Conservation (phyloP, 2,113 vertebrate genomes). For the Osmerus eperlanus region DNA sequence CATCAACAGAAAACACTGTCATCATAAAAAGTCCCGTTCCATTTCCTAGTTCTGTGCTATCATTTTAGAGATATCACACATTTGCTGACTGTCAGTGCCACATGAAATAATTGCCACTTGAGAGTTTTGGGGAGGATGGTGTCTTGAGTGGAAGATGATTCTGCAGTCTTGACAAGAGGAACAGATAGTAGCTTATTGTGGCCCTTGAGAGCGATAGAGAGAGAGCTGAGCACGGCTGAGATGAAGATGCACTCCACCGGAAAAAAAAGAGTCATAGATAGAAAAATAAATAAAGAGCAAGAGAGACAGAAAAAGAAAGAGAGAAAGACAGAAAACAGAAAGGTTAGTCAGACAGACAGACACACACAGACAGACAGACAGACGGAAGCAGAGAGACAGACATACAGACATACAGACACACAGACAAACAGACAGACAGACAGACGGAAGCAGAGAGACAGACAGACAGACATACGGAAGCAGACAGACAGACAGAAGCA, state of each 20-base stretch:
- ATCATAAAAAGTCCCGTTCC: constrained; percentile 28
- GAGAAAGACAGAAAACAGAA: too few relatives aligned
- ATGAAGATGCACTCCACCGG: constrained; percentile 29
- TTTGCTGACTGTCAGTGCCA: constrained; percentile 8
- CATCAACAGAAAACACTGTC: background rate
- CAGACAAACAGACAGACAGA: too few relatives aligned
- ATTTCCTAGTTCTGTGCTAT: constrained; percentile 26
- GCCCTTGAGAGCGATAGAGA: constrained; percentile 13
- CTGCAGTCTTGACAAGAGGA: background rate
- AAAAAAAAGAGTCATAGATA: background rate
- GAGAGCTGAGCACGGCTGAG: background rate
- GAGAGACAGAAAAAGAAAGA: background rate
- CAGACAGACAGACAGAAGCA: background rate
- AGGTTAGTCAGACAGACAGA: background rate
- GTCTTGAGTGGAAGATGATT: background rate
- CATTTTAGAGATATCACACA: constrained; percentile 1
- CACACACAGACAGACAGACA: background rate
- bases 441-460: background rate
- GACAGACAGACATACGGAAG: background rate
- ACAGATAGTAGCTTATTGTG: background rate
- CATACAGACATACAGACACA: background rate
- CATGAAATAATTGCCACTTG: constrained; percentile 15
- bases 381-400: too few relatives aligned
- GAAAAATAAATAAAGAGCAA: constrained; percentile 13
- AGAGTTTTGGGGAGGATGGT: constrained; percentile 10